These are phyloP conservation scores for Eulithis prunata DNA, from an alignment of 2,888 invertebrate species.

Conservation along the genomic window DNA sequence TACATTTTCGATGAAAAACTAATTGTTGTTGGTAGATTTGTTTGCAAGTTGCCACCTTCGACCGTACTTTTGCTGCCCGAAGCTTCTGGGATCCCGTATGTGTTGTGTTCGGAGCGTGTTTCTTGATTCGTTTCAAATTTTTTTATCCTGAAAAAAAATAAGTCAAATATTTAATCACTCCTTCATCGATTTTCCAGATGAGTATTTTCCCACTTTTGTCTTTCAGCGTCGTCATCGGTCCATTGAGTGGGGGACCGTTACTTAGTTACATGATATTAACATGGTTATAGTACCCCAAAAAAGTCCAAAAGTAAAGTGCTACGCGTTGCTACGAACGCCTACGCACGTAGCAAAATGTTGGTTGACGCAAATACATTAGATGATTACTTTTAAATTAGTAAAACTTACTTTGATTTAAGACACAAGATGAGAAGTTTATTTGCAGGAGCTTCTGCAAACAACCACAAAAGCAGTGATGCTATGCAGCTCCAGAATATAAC, in stretches of 20 bases:
- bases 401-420: constrained; percentile 54
- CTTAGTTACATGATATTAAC: too few relatives aligned
- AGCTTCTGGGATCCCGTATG: constrained; percentile 24
- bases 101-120: not conserved
- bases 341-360: not conserved
- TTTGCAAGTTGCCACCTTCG: constrained; percentile 47
- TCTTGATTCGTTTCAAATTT: constrained; percentile 25
- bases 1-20: constrained; percentile 63
- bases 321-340: constrained; percentile 12
- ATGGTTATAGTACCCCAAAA: not conserved
- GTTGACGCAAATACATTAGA: not conserved
- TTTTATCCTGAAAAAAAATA: constrained; percentile 31
- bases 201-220: too few relatives aligned
- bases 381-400: not conserved
- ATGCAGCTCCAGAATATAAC: constrained; percentile 76
- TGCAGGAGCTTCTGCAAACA: constrained; percentile 82
- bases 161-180: too few relatives aligned
- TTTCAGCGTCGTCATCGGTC: too few relatives aligned
- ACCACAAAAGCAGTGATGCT: constrained; percentile 75
- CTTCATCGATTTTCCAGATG: too few relatives aligned
- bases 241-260: too few relatives aligned
- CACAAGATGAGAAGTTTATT: constrained; percentile 71
- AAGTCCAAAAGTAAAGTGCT: constrained; percentile 2
- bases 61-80: constrained; percentile 33
- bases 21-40: constrained; percentile 58